Evolutionary conservation across 2,113 vertebrate genomes (phyloP).

Genomic region (Paralichthys olivaceus): DNA sequence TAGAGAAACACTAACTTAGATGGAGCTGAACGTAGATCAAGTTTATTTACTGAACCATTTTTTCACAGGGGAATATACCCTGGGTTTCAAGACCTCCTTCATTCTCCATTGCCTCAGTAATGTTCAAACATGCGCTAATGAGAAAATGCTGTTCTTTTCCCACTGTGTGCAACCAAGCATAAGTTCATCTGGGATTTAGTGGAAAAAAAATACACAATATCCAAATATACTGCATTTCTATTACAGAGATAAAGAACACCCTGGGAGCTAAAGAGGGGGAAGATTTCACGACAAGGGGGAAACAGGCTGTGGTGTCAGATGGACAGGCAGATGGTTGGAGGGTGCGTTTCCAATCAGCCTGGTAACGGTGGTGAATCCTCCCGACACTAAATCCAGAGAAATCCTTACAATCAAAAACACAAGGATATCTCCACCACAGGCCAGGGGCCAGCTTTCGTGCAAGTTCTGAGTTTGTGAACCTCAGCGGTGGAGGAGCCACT

Average conservation of each 20-base stretch:
- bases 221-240: constrained; percentile 32
- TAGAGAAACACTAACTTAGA: constrained; percentile 17
- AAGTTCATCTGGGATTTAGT: constrained; percentile 24
- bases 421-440: constrained; percentile 22
- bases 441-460: not conserved
- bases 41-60: constrained; percentile 44
- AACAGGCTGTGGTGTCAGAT: constrained; percentile 68
- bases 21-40: constrained; percentile 2
- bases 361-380: constrained; percentile 55
- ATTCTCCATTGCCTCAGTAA: constrained; percentile 68
- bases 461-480: not conserved
- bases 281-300: constrained; percentile 3
- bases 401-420: constrained; percentile 51
- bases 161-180: constrained; percentile 34
- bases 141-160: constrained; percentile 56
- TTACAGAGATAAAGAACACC: constrained; percentile 20
- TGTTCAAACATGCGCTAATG: constrained; percentile 53
- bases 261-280: constrained; percentile 10
- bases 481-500: not conserved
- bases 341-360: constrained; percentile 63
- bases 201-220: not conserved
- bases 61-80: constrained; percentile 31
- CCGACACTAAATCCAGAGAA: constrained; percentile 63
- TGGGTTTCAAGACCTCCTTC: constrained; percentile 47
- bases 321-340: constrained; percentile 73